Percentiles rank a stretch among this genome's conserved stretches.
Conservation (phyloP, 2,888 invertebrate species). For the Octodonta nipae region DNA sequence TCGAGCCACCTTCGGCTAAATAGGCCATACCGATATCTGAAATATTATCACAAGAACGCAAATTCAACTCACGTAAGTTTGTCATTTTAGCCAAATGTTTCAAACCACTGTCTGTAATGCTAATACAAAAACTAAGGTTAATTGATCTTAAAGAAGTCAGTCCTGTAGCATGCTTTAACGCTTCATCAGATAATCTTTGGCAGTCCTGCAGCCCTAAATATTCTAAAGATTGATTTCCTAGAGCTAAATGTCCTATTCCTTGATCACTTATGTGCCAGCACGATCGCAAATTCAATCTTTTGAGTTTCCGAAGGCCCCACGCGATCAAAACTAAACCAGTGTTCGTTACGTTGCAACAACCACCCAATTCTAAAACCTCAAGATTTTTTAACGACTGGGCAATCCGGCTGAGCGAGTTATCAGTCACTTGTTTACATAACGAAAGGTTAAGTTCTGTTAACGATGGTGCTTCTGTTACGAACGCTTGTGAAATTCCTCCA, state of each 20-base stretch:
- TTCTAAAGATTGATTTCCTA: slow-evolving; percentile 71
- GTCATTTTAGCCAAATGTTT: slow-evolving; percentile 77
- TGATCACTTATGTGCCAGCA: slow-evolving; percentile 87
- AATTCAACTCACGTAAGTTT: slow-evolving; percentile 70
- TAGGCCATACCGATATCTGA: slow-evolving; percentile 85
- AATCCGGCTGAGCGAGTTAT: slow-evolving; percentile 72
- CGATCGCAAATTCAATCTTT: slow-evolving; percentile 73
- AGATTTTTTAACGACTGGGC: slow-evolving; percentile 74
- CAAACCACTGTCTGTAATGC: slow-evolving; percentile 84
- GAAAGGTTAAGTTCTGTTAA: slow-evolving; percentile 75
- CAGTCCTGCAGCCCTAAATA: slow-evolving; percentile 74
- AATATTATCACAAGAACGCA: slow-evolving; percentile 86
- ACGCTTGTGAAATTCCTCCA: slow-evolving; percentile 67
- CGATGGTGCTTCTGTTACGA: slow-evolving; percentile 61
- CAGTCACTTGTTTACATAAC: slow-evolving; percentile 90
- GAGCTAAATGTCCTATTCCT: slow-evolving; percentile 76
- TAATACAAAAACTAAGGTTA: slow-evolving; percentile 87
- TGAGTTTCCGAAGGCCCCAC: slow-evolving; percentile 73
- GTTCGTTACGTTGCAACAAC: slow-evolving; percentile 83
- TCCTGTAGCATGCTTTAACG: slow-evolving; percentile 71
- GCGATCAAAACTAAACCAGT: slow-evolving; percentile 74
- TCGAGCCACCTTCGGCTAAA: slow-evolving; percentile 75
- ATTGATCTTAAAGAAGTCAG: slow-evolving; percentile 69
- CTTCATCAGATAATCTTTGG: slow-evolving; percentile 84
- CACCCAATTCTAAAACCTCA: slow-evolving; percentile 77